These are phyloP conservation scores for Alcedo atthis DNA, from an alignment of 2,797 vertebrate species.

Conservation along the genomic window DNA sequence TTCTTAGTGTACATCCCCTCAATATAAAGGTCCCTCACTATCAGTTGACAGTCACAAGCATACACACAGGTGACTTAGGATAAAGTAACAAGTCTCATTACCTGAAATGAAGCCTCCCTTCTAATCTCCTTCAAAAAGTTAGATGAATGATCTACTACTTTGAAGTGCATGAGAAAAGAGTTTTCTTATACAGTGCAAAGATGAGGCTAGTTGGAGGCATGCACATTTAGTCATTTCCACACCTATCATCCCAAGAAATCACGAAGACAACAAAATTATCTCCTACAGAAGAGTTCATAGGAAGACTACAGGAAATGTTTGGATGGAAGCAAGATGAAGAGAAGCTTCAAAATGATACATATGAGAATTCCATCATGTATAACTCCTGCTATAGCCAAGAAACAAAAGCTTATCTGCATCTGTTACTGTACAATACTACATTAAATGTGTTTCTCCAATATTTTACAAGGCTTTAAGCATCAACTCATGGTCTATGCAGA, in stretches of 20 bases:
- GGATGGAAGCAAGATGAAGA: not conserved
- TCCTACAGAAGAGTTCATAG: not conserved
- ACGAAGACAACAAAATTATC: not conserved
- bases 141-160: not conserved
- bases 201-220: not conserved
- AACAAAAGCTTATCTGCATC: not conserved
- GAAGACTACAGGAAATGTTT: not conserved
- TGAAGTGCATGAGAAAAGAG: not conserved
- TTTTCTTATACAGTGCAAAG: not conserved
- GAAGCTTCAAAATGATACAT: not conserved
- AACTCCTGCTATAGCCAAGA: not conserved
- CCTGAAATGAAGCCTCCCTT: not conserved
- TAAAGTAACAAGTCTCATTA: not conserved
- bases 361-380: not conserved
- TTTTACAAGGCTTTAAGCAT: not conserved
- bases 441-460: not conserved
- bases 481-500: not conserved
- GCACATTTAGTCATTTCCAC: not conserved
- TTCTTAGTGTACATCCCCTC: not conserved
- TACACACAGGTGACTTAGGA: not conserved
- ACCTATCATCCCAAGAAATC: not conserved
- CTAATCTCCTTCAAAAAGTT: not conserved
- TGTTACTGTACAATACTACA: not conserved
- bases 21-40: not conserved
- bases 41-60: not conserved